Base-by-base conservation (phyloP, 2,797 vertebrate genomes). In the Eurystomus glaucurus region DNA sequence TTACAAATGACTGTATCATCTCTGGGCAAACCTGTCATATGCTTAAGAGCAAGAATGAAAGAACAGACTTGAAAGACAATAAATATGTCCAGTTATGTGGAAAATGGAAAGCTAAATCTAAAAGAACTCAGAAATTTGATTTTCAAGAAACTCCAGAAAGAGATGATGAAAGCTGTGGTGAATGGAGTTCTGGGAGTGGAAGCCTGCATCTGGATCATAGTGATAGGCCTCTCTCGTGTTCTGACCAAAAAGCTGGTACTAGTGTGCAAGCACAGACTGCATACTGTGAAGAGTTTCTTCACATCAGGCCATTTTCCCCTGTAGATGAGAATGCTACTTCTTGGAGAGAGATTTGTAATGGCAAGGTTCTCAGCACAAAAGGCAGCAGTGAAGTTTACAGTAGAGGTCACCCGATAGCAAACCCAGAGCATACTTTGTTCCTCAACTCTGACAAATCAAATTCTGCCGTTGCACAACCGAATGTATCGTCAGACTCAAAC, bases 131-230 rank as follows among this genome's bases (percentile, higher is more conserved):
- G 43, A 55, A 58, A 29, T 91, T 95, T 62, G 90, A 97, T 62
- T 61, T 98, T 54, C 97, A 97, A 90, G 99, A 99, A 91, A 71
- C 98, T 76, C 98, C 98, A 4, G 99, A 99, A 62, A 98, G 98
- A 88, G 99, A 99, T 18, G 98, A 96, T 60, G 95, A 95, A 39
- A 98, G 95, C 64, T 97, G 82, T 28, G 87, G 92, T 7, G 96
- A 98, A 70, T 98, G 98, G 98, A 98, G 97, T 91, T 80, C 96
- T 92, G 97, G 33, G 64, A 98, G 90, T 41, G 94, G 82, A 22
- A 97, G 98, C 91, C 84, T 97, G 2, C 89, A 92, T 29, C 50
- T 88, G 12, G 88, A 72, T 50, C 25, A 43, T 46, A 93, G 57
- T 1, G 69, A 96, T 14, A 71, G 5, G 5, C 89, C 91, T 16